phyloP scores from a whole-genome alignment of 2,797 vertebrate species.

The Dendrocincla tyrannina region DNA sequence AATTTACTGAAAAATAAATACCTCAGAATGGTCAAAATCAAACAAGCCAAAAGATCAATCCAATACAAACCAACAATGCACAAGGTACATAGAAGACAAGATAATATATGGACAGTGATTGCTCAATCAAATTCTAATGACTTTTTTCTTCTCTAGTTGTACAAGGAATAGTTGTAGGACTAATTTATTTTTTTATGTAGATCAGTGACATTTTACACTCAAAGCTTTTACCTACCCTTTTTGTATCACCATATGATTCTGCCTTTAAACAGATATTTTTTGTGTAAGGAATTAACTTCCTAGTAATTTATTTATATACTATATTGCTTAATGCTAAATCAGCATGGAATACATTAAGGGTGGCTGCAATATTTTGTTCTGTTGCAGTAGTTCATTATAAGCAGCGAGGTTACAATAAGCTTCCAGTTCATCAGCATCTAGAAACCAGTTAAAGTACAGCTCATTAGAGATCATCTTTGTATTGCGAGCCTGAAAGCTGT shows the following conservation, averaged over 20 bases:
- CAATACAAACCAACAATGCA: not conserved
- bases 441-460: not conserved
- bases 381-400: not conserved
- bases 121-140: not conserved
- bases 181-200: not conserved
- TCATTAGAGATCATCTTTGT: not conserved
- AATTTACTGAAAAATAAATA: not conserved
- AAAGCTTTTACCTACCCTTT: not conserved
- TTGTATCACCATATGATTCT: not conserved
- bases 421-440: not conserved
- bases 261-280: not conserved
- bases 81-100: not conserved
- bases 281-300: not conserved
- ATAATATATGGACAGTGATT: not conserved
- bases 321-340: not conserved
- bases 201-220: not conserved
- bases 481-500: not conserved
- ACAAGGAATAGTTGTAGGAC: not conserved
- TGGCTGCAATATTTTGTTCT: not conserved
- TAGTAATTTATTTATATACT: not conserved
- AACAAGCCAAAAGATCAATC: not conserved
- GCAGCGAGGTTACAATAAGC: not conserved
- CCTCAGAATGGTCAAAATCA: not conserved
- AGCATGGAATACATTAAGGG: not conserved
- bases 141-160: not conserved